Base-by-base conservation (phyloP, 2,888 invertebrate genomes). In the Aphodius sticticus region DNA sequence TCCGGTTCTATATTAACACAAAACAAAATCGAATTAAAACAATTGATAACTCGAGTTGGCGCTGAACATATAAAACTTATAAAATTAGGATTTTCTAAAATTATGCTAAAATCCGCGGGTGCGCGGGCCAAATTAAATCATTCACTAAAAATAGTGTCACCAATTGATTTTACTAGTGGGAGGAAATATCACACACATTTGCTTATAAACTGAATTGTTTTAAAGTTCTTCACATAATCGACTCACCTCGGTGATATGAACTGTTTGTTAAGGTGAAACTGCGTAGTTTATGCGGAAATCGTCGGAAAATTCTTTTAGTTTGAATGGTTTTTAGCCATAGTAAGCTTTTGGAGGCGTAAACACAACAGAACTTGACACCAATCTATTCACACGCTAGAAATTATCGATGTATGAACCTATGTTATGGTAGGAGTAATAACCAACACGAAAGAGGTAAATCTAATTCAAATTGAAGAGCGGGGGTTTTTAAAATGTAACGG, bases 61-160 rank as follows among this genome's bases (percentile, higher is more conserved):
- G 53, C 26, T 1, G 26, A 26, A 12, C 53, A 53, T 7, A 53
- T 12, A 53, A 53, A 53, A 53, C 53, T 53, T 53, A 53, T 74
- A 36, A 74, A 74, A 26, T 35, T 74, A n/a, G n/a, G 74, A 36
- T 74, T n/a, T 36, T 35, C 26, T 71, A 16, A 26, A 71, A 71
- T 26, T 26, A 74, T 74, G 35, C 35, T 37, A 74, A 74, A 74
- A 74, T 74, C 74, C 74, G 35, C 36, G 9, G 53, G 53, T 53
- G 74, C 74, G 35, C 35, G 35, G 35, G 71, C n/a, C n/a, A 74
- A 74, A 74, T 76, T 76, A 76, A 53, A 69, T 76, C 76, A 76
- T 36, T 76, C 36, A 26, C 76, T 76, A 76, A 76, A 76, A 76
- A 76, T 76, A 76, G 76, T 35, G 70, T 69, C 70, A 36, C 72